Evolutionary conservation across 1,140 invertebrate species (phyloP).

Genomic region (Euglossa dilemma): DNA sequence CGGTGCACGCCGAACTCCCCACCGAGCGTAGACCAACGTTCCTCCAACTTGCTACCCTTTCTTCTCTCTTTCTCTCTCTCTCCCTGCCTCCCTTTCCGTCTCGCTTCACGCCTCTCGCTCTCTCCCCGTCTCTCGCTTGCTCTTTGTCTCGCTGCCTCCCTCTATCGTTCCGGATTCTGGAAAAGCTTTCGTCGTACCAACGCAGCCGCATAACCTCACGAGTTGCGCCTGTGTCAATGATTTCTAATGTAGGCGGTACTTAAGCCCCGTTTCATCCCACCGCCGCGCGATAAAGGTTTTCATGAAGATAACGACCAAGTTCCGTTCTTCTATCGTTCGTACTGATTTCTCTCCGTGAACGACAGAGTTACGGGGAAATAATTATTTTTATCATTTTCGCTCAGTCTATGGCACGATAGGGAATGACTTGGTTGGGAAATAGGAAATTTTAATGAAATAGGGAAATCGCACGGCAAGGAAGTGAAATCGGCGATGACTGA

Average conservation of each 20-base stretch:
- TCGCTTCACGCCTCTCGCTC: conserved; percentile 10
- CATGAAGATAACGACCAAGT: background rate
- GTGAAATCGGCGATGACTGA: background rate
- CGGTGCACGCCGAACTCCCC: conserved; percentile 74
- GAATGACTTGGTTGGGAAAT: fast-evolving
- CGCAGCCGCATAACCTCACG: conserved; percentile 46
- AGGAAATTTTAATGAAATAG: background rate
- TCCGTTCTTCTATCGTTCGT: background rate
- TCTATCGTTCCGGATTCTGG: conserved; percentile 28
- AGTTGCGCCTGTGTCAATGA: conserved; percentile 37
- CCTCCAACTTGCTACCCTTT: conserved; percentile 54
- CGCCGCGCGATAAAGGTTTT: conserved; percentile 13
- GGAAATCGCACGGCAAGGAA: background rate
- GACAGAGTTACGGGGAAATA: background rate
- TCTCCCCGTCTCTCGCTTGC: conserved; percentile 34
- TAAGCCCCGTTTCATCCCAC: conserved; percentile 1
- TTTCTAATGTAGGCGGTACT: conserved; percentile 46
- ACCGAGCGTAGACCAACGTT: conserved; percentile 68
- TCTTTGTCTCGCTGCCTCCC: conserved; percentile 19
- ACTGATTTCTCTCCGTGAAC: fast-evolving
- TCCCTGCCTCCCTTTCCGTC: conserved; percentile 15
- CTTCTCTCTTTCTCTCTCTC: conserved; percentile 41
- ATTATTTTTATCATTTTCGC: background rate
- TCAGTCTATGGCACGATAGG: no score
- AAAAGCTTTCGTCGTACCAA: conserved; percentile 38